phyloP scores from a whole-genome alignment of 53 echinoderm and acorn worm species.

The Paelopatides confundens region DNA sequence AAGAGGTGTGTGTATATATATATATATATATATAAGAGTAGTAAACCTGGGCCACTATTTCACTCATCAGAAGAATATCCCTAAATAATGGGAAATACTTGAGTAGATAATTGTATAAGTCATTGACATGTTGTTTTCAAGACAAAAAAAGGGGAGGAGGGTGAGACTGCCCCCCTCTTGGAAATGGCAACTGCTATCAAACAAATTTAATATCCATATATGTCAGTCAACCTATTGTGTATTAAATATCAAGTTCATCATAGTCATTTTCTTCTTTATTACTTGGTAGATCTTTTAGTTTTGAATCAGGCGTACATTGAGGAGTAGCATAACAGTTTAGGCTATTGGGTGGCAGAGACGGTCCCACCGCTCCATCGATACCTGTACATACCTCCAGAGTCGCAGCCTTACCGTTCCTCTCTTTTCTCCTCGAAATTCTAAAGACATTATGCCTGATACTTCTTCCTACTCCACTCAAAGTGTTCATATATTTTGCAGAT shows the following conservation, averaged over 20 bases:
- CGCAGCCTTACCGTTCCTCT: not conserved
- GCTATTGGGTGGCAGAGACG: not conserved
- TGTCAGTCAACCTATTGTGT: not conserved
- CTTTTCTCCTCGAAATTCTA: slow-evolving; percentile 22
- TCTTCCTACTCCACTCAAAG: not conserved
- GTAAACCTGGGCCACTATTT: too few species aligned
- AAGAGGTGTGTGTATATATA: too few species aligned
- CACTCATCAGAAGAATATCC: too few species aligned
- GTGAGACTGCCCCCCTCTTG: too few species aligned
- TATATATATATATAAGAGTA: too few species aligned
- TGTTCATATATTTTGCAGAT: slow-evolving; percentile 32
- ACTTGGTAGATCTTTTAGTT: not conserved
- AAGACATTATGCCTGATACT: slow-evolving; percentile 9
- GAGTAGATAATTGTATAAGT: too few species aligned
- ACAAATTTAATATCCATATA: too few species aligned
- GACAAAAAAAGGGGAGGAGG: too few species aligned
- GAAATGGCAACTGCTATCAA: too few species aligned
- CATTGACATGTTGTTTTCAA: too few species aligned
- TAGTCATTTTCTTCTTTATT: slow-evolving; percentile 12
- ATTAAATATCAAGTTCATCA: slow-evolving; percentile 2
- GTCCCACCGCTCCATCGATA: not conserved
- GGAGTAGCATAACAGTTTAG: slow-evolving; percentile 27
- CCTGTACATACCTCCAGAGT: not conserved
- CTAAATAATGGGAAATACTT: too few species aligned
- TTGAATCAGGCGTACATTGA: not conserved